phyloP scores from a whole-genome alignment of 1,140 invertebrate species.

The Ditylenchus dipsaci region DNA sequence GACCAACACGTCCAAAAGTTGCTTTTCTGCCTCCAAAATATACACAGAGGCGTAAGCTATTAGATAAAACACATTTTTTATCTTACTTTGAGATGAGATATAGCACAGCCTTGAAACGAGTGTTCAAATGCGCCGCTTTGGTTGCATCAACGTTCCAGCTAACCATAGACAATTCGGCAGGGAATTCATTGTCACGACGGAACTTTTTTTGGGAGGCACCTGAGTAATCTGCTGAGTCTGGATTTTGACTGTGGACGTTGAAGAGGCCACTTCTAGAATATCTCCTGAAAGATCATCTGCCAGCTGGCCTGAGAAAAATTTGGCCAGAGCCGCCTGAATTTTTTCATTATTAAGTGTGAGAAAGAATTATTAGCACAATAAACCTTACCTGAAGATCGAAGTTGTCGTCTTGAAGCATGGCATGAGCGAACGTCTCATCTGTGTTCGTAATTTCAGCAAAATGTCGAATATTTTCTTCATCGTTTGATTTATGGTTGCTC shows the following conservation, averaged over 20 bases:
- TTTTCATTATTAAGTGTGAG: too few relatives aligned
- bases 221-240: background rate
- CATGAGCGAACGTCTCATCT: slow-evolving; percentile 41
- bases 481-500: slow-evolving; percentile 9
- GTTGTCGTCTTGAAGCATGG: slow-evolving; percentile 37
- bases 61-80: too few relatives aligned
- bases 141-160: slow-evolving; percentile 69
- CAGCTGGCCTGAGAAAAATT: slow-evolving; percentile 15
- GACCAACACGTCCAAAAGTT: too few relatives aligned
- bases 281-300: too few relatives aligned
- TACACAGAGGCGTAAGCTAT: too few relatives aligned
- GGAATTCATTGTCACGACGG: slow-evolving; percentile 12
- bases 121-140: slow-evolving; percentile 62
- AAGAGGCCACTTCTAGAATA: too few relatives aligned
- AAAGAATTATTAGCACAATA: too few relatives aligned
- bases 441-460: slow-evolving; percentile 43
- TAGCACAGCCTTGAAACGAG: slow-evolving; percentile 63
- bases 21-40: too few relatives aligned
- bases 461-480: slow-evolving; percentile 27
- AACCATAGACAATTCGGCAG: slow-evolving; percentile 56
- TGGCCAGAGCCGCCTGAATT: slow-evolving; percentile 17
- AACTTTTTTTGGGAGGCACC: background rate
- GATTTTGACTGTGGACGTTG: background rate
- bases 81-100: slow-evolving; percentile 62
- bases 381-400: slow-evolving; percentile 34